These are phyloP conservation scores for Hydrochoerus hydrochaeris DNA, from an alignment of 2,113 vertebrate species.

Conservation along the genomic window DNA sequence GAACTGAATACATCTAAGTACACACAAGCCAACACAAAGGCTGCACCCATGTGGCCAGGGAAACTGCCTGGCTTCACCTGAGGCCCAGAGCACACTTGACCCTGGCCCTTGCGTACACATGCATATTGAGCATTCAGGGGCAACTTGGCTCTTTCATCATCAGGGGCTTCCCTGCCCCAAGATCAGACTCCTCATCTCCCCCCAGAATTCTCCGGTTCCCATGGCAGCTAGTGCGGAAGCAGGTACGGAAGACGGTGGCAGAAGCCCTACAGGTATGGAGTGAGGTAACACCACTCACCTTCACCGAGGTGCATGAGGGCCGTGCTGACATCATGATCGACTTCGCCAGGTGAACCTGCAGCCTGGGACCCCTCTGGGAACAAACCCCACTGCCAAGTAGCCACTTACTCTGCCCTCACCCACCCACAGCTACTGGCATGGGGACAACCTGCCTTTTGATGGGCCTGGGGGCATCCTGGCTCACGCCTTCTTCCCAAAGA, in stretches of 20 bases:
- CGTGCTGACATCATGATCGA: conserved; percentile 94
- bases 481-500: conserved; percentile 96
- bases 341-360: conserved; percentile 83
- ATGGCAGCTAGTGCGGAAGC: conserved; percentile 91
- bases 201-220: conserved; percentile 92
- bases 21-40: neutral
- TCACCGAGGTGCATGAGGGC: conserved; percentile 91
- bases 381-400: neutral
- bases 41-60: neutral
- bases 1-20: neutral
- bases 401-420: neutral
- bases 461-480: conserved; percentile 95
- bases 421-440: conserved; percentile 93
- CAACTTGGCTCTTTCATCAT: neutral
- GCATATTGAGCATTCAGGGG: neutral
- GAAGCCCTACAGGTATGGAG: conserved; percentile 95
- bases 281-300: conserved; percentile 93
- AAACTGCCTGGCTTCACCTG: neutral
- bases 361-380: neutral
- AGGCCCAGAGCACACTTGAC: neutral
- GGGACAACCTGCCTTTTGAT: conserved; percentile 95
- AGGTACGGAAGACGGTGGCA: conserved; percentile 89
- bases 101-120: neutral
- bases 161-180: neutral
- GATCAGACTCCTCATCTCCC: neutral